These are phyloP conservation scores for Champsocephalus esox DNA, from an alignment of 2,797 vertebrate species.

Conservation along the genomic window DNA sequence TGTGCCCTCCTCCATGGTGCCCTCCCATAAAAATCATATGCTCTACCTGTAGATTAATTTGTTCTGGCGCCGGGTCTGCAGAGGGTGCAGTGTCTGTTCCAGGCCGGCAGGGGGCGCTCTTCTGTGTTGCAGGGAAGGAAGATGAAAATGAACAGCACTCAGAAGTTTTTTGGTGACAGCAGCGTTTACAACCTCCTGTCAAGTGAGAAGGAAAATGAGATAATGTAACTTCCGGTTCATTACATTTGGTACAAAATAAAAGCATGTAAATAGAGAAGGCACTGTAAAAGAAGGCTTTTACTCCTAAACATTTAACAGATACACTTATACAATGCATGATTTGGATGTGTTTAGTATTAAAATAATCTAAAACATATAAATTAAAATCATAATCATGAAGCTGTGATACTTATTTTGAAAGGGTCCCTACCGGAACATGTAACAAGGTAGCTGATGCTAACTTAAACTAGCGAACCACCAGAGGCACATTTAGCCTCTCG, in stretches of 20 bases:
- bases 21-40: too few species aligned
- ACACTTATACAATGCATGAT: too few species aligned
- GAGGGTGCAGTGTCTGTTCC: not conserved
- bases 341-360: too few species aligned
- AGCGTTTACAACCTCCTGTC: constrained; percentile 36
- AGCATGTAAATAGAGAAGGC: not conserved
- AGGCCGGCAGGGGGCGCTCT: constrained; percentile 15
- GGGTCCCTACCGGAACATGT: not conserved
- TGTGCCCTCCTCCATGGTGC: too few species aligned
- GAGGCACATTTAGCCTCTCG: constrained; percentile 9
- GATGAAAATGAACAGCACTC: not conserved
- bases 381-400: too few species aligned
- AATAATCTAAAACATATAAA: too few species aligned
- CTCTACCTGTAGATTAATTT: too few species aligned
- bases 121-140: not conserved
- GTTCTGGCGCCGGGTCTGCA: not conserved
- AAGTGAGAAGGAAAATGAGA: rapidly evolving
- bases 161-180: constrained; percentile 36
- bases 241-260: not conserved
- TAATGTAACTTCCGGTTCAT: not conserved
- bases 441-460: not conserved
- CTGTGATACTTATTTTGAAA: constrained; percentile 48
- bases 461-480: constrained; percentile 27
- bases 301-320: too few species aligned
- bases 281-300: not conserved